Evolutionary conservation across 2,888 invertebrate species (phyloP).

Genomic region (Polyommatus icarus): DNA sequence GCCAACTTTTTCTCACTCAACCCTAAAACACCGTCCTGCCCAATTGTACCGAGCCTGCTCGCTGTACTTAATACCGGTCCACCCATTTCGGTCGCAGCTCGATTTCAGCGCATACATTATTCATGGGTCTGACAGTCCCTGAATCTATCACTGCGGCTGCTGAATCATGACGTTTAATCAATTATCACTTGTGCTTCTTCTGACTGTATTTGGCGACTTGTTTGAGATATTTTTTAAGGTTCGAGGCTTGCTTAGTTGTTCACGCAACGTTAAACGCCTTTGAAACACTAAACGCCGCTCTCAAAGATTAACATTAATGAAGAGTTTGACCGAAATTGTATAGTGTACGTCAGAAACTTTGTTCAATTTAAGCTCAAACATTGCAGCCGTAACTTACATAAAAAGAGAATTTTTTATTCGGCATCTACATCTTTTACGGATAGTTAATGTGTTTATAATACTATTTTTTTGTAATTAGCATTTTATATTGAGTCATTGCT

Average conservation of each 20-base stretch:
- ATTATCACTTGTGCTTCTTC: slow-evolving; percentile 8
- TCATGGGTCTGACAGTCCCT: neutral
- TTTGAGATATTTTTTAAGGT: neutral
- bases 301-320: too few species aligned
- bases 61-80: neutral
- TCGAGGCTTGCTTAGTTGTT: neutral
- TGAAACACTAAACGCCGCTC: neutral
- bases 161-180: slow-evolving; percentile 19
- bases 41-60: neutral
- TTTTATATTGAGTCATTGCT: neutral
- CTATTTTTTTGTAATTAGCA: neutral
- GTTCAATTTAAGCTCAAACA: too few species aligned
- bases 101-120: slow-evolving; percentile 16
- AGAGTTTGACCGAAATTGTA: too few species aligned
- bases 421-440: neutral
- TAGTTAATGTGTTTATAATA: too few species aligned
- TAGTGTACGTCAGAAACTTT: too few species aligned
- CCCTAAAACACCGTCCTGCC: neutral
- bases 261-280: neutral
- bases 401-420: too few species aligned
- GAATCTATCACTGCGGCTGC: slow-evolving; percentile 14
- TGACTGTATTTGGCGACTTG: neutral
- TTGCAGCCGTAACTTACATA: too few species aligned
- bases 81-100: slow-evolving; percentile 2
- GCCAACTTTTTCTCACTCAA: neutral